Percentiles rank a stretch among this genome's conserved stretches.
These are phyloP conservation scores for Clarias pachynema DNA, from an alignment of 2,797 vertebrate genomes.

Conservation along the genomic window DNA sequence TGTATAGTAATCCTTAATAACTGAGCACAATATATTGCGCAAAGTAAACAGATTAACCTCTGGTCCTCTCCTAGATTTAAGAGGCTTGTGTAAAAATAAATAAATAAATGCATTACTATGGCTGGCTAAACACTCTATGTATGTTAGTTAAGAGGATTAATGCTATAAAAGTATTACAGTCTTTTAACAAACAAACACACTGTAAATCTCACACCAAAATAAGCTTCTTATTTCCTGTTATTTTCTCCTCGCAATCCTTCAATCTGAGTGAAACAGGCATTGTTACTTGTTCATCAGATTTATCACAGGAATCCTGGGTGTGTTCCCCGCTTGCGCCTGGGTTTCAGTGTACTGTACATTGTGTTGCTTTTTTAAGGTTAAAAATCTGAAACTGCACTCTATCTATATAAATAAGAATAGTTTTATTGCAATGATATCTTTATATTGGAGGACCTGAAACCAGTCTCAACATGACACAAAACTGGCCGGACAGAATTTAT, in stretches of 20 bases:
- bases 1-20: background rate
- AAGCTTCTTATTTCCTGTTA: conserved; percentile 30
- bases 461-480: too few relatives aligned
- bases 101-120: background rate
- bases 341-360: background rate
- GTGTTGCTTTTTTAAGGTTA: background rate
- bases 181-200: conserved; percentile 37
- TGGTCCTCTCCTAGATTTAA: background rate
- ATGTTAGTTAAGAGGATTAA: conserved; percentile 47
- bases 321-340: background rate
- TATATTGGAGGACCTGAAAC: too few relatives aligned
- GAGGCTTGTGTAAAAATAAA: background rate
- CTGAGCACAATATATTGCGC: background rate
- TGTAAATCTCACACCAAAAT: conserved; percentile 34
- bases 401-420: background rate
- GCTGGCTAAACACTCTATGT: conserved; percentile 19
- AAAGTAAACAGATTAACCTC: conserved; percentile 26
- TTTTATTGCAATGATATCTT: too few relatives aligned
- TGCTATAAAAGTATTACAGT: conserved; percentile 13
- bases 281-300: background rate
- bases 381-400: background rate
- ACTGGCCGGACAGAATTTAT: too few relatives aligned
- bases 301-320: background rate
- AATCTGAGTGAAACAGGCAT: background rate
- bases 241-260: conserved; percentile 2